Evolutionary conservation across 2,888 invertebrate species (phyloP).

Genomic region (Leucoptera coffeella): DNA sequence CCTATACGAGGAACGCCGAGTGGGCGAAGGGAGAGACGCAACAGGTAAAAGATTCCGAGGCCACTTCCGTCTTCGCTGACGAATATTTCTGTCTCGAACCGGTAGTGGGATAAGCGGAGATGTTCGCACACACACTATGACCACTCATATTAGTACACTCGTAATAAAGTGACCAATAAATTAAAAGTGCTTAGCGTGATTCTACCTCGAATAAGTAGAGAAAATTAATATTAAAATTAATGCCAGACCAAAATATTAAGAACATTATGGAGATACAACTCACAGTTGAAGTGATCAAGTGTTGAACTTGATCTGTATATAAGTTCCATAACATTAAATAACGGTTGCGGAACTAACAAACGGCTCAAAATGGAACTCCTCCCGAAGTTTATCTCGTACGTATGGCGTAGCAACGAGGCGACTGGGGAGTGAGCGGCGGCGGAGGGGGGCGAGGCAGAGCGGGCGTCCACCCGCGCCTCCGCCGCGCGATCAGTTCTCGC

Average conservation of each 20-base stretch:
- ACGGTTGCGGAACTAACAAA: constrained; percentile 34
- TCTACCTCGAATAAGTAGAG: no score
- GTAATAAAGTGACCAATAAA: no score
- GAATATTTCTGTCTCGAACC: constrained; percentile 54
- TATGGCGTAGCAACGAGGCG: constrained; percentile 17
- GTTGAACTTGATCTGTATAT: no score
- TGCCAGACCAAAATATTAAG: constrained; percentile 4
- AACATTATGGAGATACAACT: no score
- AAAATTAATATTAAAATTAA: background rate
- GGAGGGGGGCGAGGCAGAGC: constrained; percentile 12
- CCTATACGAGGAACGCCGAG: constrained; percentile 22
- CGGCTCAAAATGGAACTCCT: constrained; percentile 33
- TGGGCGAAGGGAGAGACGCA: constrained; percentile 52
- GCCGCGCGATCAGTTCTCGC: constrained; percentile 43
- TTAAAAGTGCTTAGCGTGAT: no score
- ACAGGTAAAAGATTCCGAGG: constrained; percentile 55
- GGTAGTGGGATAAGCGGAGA: constrained; percentile 48
- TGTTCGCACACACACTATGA: constrained; percentile 21
- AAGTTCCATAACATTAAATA: no score
- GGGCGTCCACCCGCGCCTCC: constrained; percentile 39
- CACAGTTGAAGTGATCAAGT: no score
- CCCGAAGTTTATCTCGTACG: constrained; percentile 45
- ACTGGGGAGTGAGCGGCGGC: constrained; percentile 4
- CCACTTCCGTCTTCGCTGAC: constrained; percentile 55
- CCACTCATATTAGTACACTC: background rate